A percentile compares a stretch with the other conserved stretches of the same genome.
Evolutionary conservation across 1,140 invertebrate genomes (phyloP).

Genomic region (Camponotus floridanus): DNA sequence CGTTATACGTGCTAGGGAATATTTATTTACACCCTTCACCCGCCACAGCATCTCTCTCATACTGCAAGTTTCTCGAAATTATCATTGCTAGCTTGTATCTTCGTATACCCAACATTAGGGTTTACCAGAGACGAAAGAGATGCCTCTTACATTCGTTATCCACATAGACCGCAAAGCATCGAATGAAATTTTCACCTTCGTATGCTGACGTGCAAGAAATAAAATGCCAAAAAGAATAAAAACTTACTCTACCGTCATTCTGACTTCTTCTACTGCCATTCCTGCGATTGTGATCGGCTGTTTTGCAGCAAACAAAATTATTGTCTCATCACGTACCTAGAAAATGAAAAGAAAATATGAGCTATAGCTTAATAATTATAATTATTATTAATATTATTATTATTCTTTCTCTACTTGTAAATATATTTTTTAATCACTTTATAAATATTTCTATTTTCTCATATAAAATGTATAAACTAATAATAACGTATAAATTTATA

Average conservation of each 20-base stretch:
- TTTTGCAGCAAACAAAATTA: background rate
- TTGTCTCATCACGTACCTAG: background rate
- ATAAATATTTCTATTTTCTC: background rate
- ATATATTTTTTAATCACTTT: background rate
- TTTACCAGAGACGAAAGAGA: conserved; percentile 23
- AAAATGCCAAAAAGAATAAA: conserved; percentile 32
- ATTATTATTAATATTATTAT: too few species aligned
- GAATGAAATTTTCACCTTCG: conserved; percentile 62
- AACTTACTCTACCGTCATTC: background rate
- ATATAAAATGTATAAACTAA: background rate
- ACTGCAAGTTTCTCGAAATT: conserved; percentile 72
- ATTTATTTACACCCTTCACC: conserved; percentile 68
- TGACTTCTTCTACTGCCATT: background rate
- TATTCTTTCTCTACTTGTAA: background rate
- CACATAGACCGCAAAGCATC: conserved; percentile 60
- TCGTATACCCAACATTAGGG: conserved; percentile 54
- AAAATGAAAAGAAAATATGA: background rate
- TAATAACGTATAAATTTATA: background rate
- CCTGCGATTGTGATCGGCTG: background rate
- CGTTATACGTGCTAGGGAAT: conserved; percentile 76
- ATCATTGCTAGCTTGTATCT: conserved; percentile 65
- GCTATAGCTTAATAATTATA: background rate
- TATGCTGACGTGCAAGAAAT: conserved; percentile 31
- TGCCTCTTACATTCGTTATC: conserved; percentile 65
- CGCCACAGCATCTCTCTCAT: conserved; percentile 8